A percentile compares a stretch with the other conserved stretches of the same genome.
phyloP scores from a whole-genome alignment of 1,140 invertebrate species.

The Aphelinus certus region DNA sequence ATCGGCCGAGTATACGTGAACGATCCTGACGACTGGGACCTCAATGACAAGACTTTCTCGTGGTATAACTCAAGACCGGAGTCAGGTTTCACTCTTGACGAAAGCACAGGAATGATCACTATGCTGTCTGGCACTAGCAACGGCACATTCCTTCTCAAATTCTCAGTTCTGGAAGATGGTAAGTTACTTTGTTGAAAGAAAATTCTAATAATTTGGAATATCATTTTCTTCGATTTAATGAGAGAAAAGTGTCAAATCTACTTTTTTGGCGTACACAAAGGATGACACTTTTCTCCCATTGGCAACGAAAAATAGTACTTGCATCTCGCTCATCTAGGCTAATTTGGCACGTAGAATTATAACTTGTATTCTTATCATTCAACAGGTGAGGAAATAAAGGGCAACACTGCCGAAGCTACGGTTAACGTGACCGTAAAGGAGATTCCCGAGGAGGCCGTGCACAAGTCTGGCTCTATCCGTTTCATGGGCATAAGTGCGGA shows the following conservation, averaged over 20 bases:
- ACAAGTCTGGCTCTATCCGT: constrained; percentile 88
- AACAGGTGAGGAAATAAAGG: constrained; percentile 10
- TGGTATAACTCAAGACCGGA: constrained; percentile 68
- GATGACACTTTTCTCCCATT: too few species aligned
- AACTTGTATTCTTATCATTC: too few species aligned
- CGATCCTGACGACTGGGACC: constrained; percentile 93
- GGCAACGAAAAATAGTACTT: too few species aligned
- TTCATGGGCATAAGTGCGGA: constrained; percentile 84
- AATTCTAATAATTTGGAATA: background rate
- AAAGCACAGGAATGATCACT: constrained; percentile 83
- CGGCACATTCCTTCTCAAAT: constrained; percentile 76
- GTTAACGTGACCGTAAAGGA: constrained; percentile 86
- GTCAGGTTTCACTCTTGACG: constrained; percentile 73
- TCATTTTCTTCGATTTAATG: too few species aligned
- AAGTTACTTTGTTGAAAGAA: constrained; percentile 46
- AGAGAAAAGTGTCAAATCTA: too few species aligned
- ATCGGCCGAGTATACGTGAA: constrained; percentile 91
- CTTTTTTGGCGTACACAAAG: too few species aligned
- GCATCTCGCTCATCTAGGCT: too few species aligned
- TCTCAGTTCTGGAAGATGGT: constrained; percentile 75
- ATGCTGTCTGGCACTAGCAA: constrained; percentile 77
- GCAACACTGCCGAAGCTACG: constrained; percentile 77
- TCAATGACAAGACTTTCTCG: constrained; percentile 85
- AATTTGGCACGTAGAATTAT: too few species aligned
- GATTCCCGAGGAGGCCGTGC: constrained; percentile 89